phyloP scores from a whole-genome alignment of 1,140 invertebrate species.

The Trichonephila clavipes region DNA sequence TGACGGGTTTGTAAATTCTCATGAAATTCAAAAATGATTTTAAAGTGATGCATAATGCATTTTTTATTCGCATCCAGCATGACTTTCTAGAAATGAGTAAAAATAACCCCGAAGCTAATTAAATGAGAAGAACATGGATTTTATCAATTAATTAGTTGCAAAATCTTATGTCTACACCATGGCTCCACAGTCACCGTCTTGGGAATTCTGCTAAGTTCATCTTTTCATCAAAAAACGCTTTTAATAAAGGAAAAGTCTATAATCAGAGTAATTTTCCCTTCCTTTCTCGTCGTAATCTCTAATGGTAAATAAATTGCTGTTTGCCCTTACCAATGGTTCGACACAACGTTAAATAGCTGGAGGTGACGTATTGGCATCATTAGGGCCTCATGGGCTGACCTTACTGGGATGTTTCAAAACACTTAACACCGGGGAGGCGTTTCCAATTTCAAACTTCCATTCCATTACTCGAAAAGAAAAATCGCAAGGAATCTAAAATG shows the following conservation, averaged over 20 bases:
- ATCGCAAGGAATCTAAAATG: conserved; percentile 39
- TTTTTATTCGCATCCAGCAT: too few relatives aligned
- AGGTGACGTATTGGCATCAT: conserved; percentile 44
- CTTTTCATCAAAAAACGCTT: conserved; percentile 19
- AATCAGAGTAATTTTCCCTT: conserved; percentile 4
- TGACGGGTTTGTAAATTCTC: too few relatives aligned
- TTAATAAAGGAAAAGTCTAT: conserved; percentile 11
- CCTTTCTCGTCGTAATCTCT: background rate
- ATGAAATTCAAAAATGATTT: too few relatives aligned
- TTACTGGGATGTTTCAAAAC: background rate
- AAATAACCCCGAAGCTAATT: too few relatives aligned
- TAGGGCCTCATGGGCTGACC: background rate
- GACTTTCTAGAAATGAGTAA: too few relatives aligned
- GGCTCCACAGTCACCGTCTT: background rate
- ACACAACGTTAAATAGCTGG: background rate
- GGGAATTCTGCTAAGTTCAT: background rate
- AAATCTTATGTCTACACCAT: too few relatives aligned
- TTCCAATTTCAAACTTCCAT: conserved; percentile 14
- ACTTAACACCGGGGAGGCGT: conserved; percentile 29
- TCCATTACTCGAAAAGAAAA: conserved; percentile 40
- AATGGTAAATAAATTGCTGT: conserved; percentile 48
- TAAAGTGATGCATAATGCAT: too few relatives aligned
- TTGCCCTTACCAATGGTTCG: background rate
- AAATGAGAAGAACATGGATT: too few relatives aligned
- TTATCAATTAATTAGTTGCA: too few relatives aligned